Percentiles rank a stretch among this genome's conserved stretches.
Conservation (phyloP, 1,140 invertebrate species). For the Drosophila gunungcola region DNA sequence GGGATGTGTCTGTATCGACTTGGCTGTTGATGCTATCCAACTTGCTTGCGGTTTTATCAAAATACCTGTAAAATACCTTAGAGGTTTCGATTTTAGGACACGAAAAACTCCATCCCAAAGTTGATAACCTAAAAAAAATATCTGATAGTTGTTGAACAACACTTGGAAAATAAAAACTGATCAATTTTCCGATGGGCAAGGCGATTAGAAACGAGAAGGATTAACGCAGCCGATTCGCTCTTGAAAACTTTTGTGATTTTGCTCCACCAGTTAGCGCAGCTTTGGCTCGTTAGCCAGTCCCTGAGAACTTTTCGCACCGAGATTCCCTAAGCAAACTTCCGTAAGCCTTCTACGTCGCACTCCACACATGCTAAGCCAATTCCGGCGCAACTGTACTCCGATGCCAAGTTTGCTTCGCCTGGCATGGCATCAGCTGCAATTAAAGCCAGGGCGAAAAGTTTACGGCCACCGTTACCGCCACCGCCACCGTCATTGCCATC, state of each 20-base stretch:
- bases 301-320: conserved; percentile 36
- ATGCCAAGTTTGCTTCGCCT: conserved; percentile 24
- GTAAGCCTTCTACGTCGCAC: conserved; percentile 42
- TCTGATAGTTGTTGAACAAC: too few species aligned
- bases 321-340: conserved; percentile 50
- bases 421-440: conserved; percentile 61
- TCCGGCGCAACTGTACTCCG: conserved; percentile 54
- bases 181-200: not conserved
- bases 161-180: not conserved
- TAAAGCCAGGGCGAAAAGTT: conserved; percentile 66
- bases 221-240: conserved; percentile 12
- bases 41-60: too few species aligned
- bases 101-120: too few species aligned
- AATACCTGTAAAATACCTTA: too few species aligned
- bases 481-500: conserved; percentile 38
- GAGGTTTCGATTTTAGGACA: too few species aligned
- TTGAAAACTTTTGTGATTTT: conserved; percentile 42
- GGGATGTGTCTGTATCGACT: too few species aligned
- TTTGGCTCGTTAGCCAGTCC: conserved; percentile 41
- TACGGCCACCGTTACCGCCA: conserved; percentile 45
- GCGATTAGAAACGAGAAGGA: conserved; percentile 5
- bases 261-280: conserved; percentile 17
- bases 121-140: too few species aligned
- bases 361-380: conserved; percentile 62
- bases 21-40: too few species aligned